Percentiles rank a stretch among this genome's conserved stretches.
phyloP scores from a whole-genome alignment of 2,113 vertebrate species.

The Anthoscopus minutus region DNA sequence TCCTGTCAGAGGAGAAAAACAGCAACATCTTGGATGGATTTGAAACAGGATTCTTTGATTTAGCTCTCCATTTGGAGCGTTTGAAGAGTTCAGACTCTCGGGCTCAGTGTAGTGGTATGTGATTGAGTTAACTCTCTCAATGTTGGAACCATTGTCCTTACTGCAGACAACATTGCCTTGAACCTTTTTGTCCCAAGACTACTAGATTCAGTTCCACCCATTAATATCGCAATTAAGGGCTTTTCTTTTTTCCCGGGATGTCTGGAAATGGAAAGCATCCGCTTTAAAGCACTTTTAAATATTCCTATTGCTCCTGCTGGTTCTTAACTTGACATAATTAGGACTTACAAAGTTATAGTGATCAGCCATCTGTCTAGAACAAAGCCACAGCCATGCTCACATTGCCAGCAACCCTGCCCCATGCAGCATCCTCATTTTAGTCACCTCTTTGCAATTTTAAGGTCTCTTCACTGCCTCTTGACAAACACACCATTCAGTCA shows the following conservation, averaged over 20 bases:
- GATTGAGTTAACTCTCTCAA: constrained; percentile 60
- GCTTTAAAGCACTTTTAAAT: constrained; percentile 58
- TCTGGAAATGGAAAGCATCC: constrained; percentile 31
- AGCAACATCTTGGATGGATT: constrained; percentile 79
- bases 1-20: constrained; percentile 76
- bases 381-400: not conserved
- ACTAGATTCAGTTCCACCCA: not conserved
- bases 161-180: not conserved
- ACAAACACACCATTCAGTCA: not conserved
- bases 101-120: constrained; percentile 38
- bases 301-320: not conserved
- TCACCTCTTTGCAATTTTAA: not conserved
- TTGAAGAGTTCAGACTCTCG: constrained; percentile 68
- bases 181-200: constrained; percentile 32
- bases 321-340: constrained; percentile 18
- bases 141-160: constrained; percentile 27
- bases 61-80: constrained; percentile 69
- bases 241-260: not conserved
- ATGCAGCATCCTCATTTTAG: not conserved
- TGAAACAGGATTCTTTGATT: constrained; percentile 81
- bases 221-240: not conserved
- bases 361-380: not conserved
- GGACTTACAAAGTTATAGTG: not conserved
- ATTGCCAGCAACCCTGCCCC: not conserved
- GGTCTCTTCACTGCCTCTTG: not conserved